Evolutionary conservation across 2,797 vertebrate species (phyloP), one percentile per base, ranked within the genome.

Genomic region (Esox lucius): DNA sequence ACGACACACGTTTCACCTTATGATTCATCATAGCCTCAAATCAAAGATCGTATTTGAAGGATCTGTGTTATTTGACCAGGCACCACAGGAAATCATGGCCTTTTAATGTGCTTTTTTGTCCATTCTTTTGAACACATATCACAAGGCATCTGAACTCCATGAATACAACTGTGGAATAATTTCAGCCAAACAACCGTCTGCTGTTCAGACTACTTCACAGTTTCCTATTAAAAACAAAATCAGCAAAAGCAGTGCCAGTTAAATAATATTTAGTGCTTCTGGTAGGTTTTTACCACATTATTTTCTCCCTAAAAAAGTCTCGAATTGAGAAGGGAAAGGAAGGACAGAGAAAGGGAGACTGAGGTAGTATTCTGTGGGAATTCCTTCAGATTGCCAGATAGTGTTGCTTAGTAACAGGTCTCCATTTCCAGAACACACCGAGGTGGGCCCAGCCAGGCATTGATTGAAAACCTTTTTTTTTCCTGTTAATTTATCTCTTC

Each of bases 341-440:
- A 83, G 75, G 71, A 75, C 49, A 39, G 62, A 75, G 76, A 74
- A 70, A 83, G 79, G 81, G 83, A 76, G 72, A 16, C 48, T 42
- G 33, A 62, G 53, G 35, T 78, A 80, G 86, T 80, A 68, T 77
- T 79, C 76, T 33, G 42, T 0, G 16, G 84, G 83, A 78, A 82
- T 79, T 72, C 82, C 73, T 84, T 56, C 75, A 70, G 75, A 35
- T 39, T 11, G 33, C 79, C 75, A 71, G 78, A 80, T 17, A 51
- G 78, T 84, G 84, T 86, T 87, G 85, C 81, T 86, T 86, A 86
- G 87, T 89, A 90, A 91, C 84, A 75, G 74, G 78, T 39, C 81
- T 82, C 71, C 74, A 81, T 85, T 79, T 75, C 80, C 80, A 70
- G 35, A 80, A 79, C 70, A 19, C 42, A 80, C 81, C 70, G n/a